phyloP scores from a whole-genome alignment of 1,140 invertebrate genomes.

The Dendroctonus valens region DNA sequence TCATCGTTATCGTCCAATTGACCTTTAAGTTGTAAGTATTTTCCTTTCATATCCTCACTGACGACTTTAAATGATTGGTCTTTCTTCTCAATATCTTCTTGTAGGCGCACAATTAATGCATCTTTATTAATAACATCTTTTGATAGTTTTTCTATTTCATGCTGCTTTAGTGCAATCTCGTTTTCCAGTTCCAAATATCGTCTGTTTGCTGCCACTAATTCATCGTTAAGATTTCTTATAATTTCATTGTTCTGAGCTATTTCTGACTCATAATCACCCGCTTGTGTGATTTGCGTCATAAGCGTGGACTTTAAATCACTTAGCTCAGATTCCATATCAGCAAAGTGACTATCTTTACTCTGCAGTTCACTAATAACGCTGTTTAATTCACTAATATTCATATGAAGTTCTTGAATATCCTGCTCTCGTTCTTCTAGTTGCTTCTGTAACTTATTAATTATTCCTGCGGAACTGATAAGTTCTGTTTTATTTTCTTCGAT shows the following conservation, averaged over 20 bases:
- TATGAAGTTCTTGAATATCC: constrained; percentile 40
- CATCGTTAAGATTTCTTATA: constrained; percentile 33
- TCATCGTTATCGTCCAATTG: constrained; percentile 43
- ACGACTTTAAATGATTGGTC: constrained; percentile 59
- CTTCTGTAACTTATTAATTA: constrained; percentile 38
- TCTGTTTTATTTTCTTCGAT: constrained; percentile 52
- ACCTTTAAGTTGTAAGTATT: constrained; percentile 50
- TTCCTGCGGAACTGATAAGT: constrained; percentile 37
- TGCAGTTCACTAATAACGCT: constrained; percentile 40
- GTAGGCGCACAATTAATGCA: constrained; percentile 48
- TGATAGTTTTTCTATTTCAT: constrained; percentile 39
- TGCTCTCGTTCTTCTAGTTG: constrained; percentile 38
- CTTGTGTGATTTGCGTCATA: constrained; percentile 34
- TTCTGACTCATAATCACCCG: constrained; percentile 39
- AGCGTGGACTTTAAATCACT: constrained; percentile 32
- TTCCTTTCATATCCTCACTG: constrained; percentile 49
- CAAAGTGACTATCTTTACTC: constrained; percentile 36
- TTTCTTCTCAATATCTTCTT: constrained; percentile 53
- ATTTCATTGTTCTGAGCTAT: constrained; percentile 35
- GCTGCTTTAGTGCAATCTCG: constrained; percentile 40
- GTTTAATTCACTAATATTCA: constrained; percentile 40
- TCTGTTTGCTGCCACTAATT: constrained; percentile 30
- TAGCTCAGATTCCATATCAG: constrained; percentile 37
- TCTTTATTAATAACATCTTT: constrained; percentile 44
- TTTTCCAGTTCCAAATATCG: constrained; percentile 39